Base-by-base conservation (phyloP, 2,888 invertebrate species). In the Drosophila prostipennis region DNA sequence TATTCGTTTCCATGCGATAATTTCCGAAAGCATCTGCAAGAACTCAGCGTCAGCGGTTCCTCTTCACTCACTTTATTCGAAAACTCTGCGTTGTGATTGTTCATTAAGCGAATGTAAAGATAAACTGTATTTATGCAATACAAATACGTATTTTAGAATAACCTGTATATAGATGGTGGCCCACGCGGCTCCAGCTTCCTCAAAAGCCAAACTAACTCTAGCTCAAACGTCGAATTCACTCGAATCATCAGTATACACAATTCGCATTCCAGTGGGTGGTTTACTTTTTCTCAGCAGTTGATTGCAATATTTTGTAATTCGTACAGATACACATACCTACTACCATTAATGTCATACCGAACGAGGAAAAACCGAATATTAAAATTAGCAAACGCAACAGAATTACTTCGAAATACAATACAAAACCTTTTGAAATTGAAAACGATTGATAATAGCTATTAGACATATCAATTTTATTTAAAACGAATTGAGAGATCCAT, bases 381-480 rank as follows among this genome's bases (percentile, higher is more conserved):
- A 26, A 54, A 39, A 45, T 36, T 57, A 56, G 58, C 37, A 23
- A 72, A 58, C 34, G 54, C 49, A 81, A 79, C 65, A 69, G 58
- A 79, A 78, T 61, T 75, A 77, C 74, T 69, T 83, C 70, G 46
- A 77, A 48, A 79, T 69, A 85, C 69, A 84, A 79, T 75, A 87
- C 71, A 73, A 64, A 64, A 52, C 65, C 75, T 82, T 71, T 57
- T 71, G 75, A 73, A 89, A 80, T 87, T 87, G 84, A 90, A 89
- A 91, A 90, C 91, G 90, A 91, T 91, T 90, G 90, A 91, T 91
- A 91, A 91, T 91, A 92, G 91, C 86, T 91, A 88, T 90, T 91
- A 91, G 91, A 91, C 91, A 91, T 91, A 91, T 91, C 91, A 91
- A 87, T 89, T 90, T 89, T 87, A 78, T 87, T 89, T 87, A 85